phyloP scores from a whole-genome alignment of 2,113 vertebrate species.

The human (Homo sapiens) region GRCh38 chr1:190386501-190387000 shows the following conservation, averaged over 20 bases:
- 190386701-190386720: not conserved
- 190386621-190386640: not conserved
- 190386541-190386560: not conserved
- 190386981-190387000: not conserved
- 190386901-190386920: not conserved
- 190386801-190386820: not conserved
- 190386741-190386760: not conserved
- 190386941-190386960: not conserved
- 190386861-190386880: not conserved
- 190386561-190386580: not conserved
- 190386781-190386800: not conserved
- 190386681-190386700: accelerated
- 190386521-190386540: not conserved
- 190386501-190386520: not conserved
- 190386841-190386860: not conserved
- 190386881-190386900: not conserved
- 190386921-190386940: not conserved
- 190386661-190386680: not conserved
- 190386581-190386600: not conserved
- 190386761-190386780: not conserved
- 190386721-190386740: not conserved
- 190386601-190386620: accelerated
- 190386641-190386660: accelerated
- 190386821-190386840: not conserved
- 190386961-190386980: not conserved